A percentile compares a stretch with the other conserved stretches of the same genome.
These are phyloP conservation scores for Pampusana beccarii DNA, from an alignment of 2,113 vertebrate species.

Conservation along the genomic window DNA sequence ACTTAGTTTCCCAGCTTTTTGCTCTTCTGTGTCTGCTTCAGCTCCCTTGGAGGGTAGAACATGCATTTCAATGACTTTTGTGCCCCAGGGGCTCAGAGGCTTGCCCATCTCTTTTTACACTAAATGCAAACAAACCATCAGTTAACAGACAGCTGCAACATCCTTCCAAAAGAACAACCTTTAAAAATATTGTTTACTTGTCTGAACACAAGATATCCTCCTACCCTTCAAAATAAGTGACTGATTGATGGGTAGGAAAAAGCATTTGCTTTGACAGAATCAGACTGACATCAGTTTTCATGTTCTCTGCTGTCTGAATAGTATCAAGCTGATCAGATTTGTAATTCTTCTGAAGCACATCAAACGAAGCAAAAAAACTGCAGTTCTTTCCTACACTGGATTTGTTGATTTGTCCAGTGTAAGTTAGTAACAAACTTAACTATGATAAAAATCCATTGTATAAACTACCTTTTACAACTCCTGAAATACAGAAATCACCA, in stretches of 20 bases:
- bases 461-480: neutral
- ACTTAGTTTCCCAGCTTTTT: neutral
- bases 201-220: conserved; percentile 28
- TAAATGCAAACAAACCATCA: conserved; percentile 23
- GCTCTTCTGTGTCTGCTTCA: neutral
- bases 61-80: neutral
- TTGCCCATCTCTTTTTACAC: neutral
- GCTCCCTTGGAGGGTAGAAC: neutral
- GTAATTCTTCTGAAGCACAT: conserved; percentile 36
- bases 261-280: conserved; percentile 49
- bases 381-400: neutral
- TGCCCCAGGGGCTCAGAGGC: neutral
- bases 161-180: conserved; percentile 7
- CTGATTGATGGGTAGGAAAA: conserved; percentile 39
- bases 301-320: conserved; percentile 53
- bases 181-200: conserved; percentile 33
- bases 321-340: conserved; percentile 13
- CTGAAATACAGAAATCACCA: neutral
- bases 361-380: conserved; percentile 9
- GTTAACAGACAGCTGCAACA: conserved; percentile 7
- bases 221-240: conserved; percentile 25
- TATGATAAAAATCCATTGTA: neutral
- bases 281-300: conserved; percentile 44
- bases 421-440: neutral
- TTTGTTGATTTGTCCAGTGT: neutral